Conservation (phyloP, 2,888 invertebrate species). For the Drosophila mayaguana region DNA sequence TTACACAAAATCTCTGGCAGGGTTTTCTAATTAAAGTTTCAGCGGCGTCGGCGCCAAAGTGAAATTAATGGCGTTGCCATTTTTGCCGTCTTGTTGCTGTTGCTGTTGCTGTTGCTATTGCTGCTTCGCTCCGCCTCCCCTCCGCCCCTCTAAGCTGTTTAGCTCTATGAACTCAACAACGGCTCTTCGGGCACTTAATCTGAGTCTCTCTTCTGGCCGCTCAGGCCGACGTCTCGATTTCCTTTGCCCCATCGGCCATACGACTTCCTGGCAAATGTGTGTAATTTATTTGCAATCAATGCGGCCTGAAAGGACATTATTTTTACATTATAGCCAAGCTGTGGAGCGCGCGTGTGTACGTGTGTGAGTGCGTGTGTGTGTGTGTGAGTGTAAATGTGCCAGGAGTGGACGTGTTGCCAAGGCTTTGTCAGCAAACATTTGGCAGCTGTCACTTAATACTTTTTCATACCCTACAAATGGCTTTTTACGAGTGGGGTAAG, state of each 20-base stretch:
- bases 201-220: constrained; percentile 28
- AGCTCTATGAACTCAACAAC: constrained; percentile 68
- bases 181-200: constrained; percentile 72
- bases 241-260: constrained; percentile 14
- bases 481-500: background rate
- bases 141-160: background rate
- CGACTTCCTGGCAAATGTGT: constrained; percentile 54
- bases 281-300: constrained; percentile 81
- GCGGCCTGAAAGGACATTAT: constrained; percentile 76
- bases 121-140: background rate
- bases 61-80: constrained; percentile 72
- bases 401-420: constrained; percentile 47
- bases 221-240: constrained; percentile 5
- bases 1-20: constrained; percentile 73
- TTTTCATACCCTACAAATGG: constrained; percentile 34
- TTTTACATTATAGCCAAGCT: constrained; percentile 67
- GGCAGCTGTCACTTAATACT: constrained; percentile 72
- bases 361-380: background rate
- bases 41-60: constrained; percentile 72
- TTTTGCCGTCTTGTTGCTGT: constrained; percentile 34
- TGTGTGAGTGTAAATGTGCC: constrained; percentile 25
- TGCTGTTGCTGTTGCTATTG: constrained; percentile 28
- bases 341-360: background rate
- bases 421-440: constrained; percentile 60
- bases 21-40: constrained; percentile 79